Evolutionary conservation across 2,888 invertebrate species (phyloP), one percentile per base, ranked within the genome.

Genomic region (Allophyes oxyacanthae): DNA sequence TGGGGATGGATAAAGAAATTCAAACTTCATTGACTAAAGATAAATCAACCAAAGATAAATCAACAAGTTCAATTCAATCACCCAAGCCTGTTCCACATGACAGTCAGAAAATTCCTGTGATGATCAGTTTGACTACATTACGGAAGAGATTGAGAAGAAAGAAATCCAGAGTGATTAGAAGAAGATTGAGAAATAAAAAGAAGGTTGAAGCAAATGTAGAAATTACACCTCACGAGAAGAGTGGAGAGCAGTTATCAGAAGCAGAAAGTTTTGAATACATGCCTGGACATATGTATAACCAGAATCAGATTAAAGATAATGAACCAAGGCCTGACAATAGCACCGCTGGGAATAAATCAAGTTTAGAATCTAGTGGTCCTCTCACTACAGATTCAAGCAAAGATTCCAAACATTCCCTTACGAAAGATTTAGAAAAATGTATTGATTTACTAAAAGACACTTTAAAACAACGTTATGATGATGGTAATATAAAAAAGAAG

Each of bases 181-280:
- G 72, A 45, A 90, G 83, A 58, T 41, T 76, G 1, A 82, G 73
- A 59, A 70, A 50, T 36, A 86, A 78, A 61, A 86, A 78, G 45
- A 81, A 77, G 60, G 30, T 32, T 8, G 55, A 59, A 30, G 32
- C 14, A 30, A 77, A 28, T 8, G 6, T 84, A 68, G 78, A 83
- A 68, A 81, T 77, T 52, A 60, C 77, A 41, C 77, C 73, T 33
- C 83, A 77, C 71, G 88, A 85, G 53, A 88, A 85, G 82, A 88
- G 78, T 76, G 87, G 79, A 64, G 89, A 87, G 14, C 91, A 90
- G 83, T 59, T 94, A 78, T 84, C 95, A 64, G 95, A 95, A 77
- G 95, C 95, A 30, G 95, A 96, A 75, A 96, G 96, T 79, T 96
- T 96, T 85, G 96, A 96, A 82, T 96, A 96, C 79, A 89, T 95